Percentiles rank a stretch among this genome's conserved stretches.
These are phyloP conservation scores for Pseudonaja textilis DNA, from an alignment of 2,113 vertebrate genomes.

Conservation along the genomic window DNA sequence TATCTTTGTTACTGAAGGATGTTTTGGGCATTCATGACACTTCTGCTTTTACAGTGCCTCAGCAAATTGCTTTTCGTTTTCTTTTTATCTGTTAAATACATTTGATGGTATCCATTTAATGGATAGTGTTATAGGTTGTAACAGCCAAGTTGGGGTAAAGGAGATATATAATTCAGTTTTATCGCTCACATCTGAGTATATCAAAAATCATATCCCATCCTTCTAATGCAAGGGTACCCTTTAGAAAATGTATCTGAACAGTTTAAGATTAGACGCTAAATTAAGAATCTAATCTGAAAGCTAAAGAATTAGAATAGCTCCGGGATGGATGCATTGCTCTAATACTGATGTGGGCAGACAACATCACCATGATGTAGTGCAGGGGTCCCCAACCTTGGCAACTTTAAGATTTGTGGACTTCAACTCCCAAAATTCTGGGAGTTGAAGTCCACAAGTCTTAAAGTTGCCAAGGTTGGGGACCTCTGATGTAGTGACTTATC, in stretches of 20 bases:
- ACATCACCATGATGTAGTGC: not conserved
- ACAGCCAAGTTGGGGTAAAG: not conserved
- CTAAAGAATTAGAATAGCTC: not conserved
- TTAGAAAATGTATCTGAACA: not conserved
- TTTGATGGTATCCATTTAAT: not conserved
- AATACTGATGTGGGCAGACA: not conserved
- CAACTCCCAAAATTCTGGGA: too few species aligned
- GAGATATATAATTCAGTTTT: not conserved
- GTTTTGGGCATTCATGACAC: not conserved
- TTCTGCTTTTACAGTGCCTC: not conserved
- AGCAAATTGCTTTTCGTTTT: not conserved
- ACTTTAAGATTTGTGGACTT: too few species aligned
- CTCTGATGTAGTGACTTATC: not conserved
- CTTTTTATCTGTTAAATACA: not conserved
- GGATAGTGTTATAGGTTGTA: not conserved
- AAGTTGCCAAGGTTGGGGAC: too few species aligned
- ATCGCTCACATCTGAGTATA: not conserved
- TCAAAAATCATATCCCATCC: not conserved
- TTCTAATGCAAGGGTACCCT: not conserved
- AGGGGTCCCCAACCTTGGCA: too few species aligned
- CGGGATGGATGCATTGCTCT: not conserved
- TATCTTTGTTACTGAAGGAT: not conserved
- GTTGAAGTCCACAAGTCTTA: too few species aligned
- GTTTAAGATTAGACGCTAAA: not conserved
- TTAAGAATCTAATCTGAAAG: not conserved